A percentile compares a stretch with the other conserved stretches of the same genome.
phyloP scores from a whole-genome alignment of 2,888 invertebrate species.

The Mantis religiosa region DNA sequence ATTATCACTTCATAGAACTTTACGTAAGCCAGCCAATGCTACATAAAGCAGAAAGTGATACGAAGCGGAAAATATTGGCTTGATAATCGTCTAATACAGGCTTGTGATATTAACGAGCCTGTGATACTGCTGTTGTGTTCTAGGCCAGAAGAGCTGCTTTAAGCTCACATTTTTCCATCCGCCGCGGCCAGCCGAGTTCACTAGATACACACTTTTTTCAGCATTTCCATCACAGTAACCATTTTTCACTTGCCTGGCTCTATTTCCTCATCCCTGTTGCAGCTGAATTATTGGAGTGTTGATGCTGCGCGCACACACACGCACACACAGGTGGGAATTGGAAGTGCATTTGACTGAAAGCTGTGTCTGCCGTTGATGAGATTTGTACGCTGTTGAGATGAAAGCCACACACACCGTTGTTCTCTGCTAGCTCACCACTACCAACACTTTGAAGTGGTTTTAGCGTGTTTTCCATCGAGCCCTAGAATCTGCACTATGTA shows the following conservation, averaged over 20 bases:
- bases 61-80: no score
- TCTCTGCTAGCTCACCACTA: not conserved
- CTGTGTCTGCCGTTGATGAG: not conserved
- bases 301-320: not conserved
- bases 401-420: not conserved
- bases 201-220: not conserved
- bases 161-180: not conserved
- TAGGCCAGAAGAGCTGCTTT: not conserved
- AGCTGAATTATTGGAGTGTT: not conserved
- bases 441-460: not conserved
- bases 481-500: not conserved
- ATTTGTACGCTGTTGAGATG: not conserved
- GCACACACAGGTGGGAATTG: not conserved
- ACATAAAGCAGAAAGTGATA: no score
- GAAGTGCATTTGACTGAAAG: not conserved
- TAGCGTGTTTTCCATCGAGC: not conserved
- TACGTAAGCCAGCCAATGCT: no score
- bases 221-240: not conserved
- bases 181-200: not conserved
- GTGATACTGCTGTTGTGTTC: no score
- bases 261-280: not conserved
- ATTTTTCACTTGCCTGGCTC: not conserved
- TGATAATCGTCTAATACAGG: no score
- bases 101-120: no score
- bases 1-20: no score